Evolutionary conservation across 2,888 invertebrate genomes (phyloP), one percentile per base, ranked within the genome.

Genomic region (Tipula confusa): DNA sequence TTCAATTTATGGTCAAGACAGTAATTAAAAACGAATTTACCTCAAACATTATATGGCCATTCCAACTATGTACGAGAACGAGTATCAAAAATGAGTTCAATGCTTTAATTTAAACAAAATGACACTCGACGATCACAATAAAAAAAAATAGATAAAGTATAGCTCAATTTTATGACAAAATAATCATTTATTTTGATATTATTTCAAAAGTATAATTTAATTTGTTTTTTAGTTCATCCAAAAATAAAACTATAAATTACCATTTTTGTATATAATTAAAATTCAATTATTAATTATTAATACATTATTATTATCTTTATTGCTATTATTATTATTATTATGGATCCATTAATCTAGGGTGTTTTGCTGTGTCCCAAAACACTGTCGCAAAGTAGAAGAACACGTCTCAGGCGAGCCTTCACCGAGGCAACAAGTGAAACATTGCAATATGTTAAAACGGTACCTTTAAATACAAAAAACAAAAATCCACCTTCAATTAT

Each of bases 321-420:
- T 64, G n/a, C 13, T 64, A 83, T 84, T 84, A 82, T 84, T 85
- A 84, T 83, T 84, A 84, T 85, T 84, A 84, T 38, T 84, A 83
- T 83, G 83, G 83, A 85, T 83, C 84, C 84, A 83, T 82, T 83
- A 84, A 79, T 84, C 86, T 94, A 95, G 93, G 95, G 95, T 89
- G 94, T 95, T 91, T 94, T 96, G 90, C 95, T 96, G 92, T 95
- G 95, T 91, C 95, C 96, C 89, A 95, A 95, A 91, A 95, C 95
- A 90, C 93, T 96, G 93, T 94, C 96, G 91, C 95, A 96, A 92
- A 94, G 94, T 89, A 94, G 96, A 89, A 93, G 96, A 88, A 93
- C 95, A 89, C 93, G 95, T 88, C 93, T 96, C 91, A 93, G 96
- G 90, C 93, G 96, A 89, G 96, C 96, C 89, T 95, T 95, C 92